Evolutionary conservation across 1,140 invertebrate genomes (phyloP).

Genomic region (Heliconius nattereri): DNA sequence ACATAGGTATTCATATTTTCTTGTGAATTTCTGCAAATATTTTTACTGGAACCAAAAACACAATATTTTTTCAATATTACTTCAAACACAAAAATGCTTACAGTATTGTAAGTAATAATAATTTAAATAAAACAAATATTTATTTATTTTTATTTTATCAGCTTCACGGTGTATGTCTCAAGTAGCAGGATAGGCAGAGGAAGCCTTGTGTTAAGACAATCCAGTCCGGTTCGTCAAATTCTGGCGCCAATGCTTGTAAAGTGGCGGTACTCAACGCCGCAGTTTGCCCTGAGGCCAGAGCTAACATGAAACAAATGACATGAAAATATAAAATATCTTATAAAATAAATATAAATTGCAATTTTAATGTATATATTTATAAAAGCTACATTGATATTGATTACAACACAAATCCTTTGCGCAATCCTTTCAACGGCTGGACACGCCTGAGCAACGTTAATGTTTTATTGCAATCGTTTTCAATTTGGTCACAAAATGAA

Average conservation of each 20-base stretch:
- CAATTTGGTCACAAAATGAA: neutral
- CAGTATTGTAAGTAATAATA: too few relatives aligned
- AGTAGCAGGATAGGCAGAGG: too few relatives aligned
- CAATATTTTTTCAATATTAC: neutral
- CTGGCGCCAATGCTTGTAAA: too few relatives aligned
- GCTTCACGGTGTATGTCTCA: too few relatives aligned
- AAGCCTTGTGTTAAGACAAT: neutral
- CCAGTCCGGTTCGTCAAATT: too few relatives aligned
- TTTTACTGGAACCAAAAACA: neutral
- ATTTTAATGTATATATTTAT: too few relatives aligned
- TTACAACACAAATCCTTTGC: neutral
- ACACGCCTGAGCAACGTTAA: neutral
- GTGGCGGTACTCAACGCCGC: too few relatives aligned
- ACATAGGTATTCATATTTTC: neutral
- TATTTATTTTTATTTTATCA: neutral
- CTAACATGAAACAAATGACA: too few relatives aligned
- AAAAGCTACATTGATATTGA: too few relatives aligned
- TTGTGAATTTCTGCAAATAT: too few relatives aligned
- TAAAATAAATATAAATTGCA: too few relatives aligned
- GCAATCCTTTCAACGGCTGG: neutral
- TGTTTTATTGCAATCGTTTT: constrained; percentile 4
- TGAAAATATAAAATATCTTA: neutral
- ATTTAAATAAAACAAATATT: neutral
- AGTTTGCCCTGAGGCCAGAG: too few relatives aligned
- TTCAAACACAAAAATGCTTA: neutral